Evolutionary conservation across 2,113 vertebrate genomes (phyloP).

Genomic region (Choloepus hoffmanni): DNA sequence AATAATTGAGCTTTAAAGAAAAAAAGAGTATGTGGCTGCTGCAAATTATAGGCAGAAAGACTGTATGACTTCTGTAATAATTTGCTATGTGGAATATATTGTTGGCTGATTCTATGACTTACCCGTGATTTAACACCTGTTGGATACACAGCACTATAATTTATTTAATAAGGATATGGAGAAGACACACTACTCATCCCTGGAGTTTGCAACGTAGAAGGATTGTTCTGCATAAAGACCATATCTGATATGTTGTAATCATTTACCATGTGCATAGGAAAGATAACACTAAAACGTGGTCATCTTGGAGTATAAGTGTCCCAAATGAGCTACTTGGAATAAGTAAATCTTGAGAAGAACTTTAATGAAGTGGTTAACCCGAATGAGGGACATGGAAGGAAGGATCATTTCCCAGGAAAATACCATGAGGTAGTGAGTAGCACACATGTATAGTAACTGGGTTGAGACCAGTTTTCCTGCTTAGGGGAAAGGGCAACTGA

Average conservation of each 20-base stretch:
- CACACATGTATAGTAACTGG: not conserved
- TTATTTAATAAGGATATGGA: not conserved
- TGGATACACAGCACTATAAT: not conserved
- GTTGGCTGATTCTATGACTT: not conserved
- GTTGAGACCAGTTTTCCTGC: not conserved
- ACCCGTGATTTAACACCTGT: not conserved
- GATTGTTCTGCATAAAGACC: not conserved
- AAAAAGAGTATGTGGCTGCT: not conserved
- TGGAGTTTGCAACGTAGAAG: not conserved
- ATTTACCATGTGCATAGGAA: not conserved
- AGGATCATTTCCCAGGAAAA: not conserved
- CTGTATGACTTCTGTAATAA: not conserved
- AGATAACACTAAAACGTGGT: not conserved
- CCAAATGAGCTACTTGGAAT: not conserved
- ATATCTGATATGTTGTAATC: not conserved
- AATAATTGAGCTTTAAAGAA: constrained; percentile 46
- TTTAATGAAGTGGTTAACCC: not conserved
- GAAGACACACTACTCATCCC: not conserved
- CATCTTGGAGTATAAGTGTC: not conserved
- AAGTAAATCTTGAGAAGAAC: not conserved
- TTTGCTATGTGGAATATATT: not conserved
- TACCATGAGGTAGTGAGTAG: not conserved
- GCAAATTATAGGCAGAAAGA: not conserved
- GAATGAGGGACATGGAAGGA: not conserved
- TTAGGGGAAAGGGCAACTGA: not conserved